Conservation (phyloP, 1,140 invertebrate genomes). For the Aphis gossypii region DNA sequence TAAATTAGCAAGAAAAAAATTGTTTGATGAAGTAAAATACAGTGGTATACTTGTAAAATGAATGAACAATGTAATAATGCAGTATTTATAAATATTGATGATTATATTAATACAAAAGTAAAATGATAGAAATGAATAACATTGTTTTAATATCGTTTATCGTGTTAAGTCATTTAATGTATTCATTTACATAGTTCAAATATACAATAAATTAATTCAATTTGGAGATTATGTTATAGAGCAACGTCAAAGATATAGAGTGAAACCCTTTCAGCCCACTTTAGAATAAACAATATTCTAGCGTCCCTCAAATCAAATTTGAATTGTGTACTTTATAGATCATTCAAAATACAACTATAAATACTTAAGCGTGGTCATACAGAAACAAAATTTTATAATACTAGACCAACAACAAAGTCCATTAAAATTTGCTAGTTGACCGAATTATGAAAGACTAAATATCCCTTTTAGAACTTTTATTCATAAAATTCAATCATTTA, state of each 20-base stretch:
- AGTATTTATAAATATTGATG: neutral
- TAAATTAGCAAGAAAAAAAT: no score
- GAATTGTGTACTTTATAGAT: neutral
- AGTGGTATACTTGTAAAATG: no score
- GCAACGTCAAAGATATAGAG: neutral
- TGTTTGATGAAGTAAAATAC: no score
- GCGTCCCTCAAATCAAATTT: neutral
- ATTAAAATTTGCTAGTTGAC: neutral
- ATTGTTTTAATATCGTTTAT: neutral
- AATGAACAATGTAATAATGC: neutral
- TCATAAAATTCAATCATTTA: neutral
- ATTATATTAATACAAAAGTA: neutral
- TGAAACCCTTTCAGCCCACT: neutral
- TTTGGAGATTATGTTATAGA: neutral
- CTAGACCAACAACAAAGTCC: neutral
- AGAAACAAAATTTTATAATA: neutral
- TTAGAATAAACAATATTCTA: neutral
- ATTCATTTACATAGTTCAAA: neutral
- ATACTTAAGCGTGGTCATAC: neutral
- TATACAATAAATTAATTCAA: neutral
- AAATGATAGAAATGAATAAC: neutral
- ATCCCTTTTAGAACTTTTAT: no score
- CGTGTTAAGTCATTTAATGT: no score
- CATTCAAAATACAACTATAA: neutral
- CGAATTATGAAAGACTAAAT: neutral